A percentile compares a stretch with the other conserved stretches of the same genome.
phyloP scores from a whole-genome alignment of 1,140 invertebrate species.

The Euura saliciscinereae region DNA sequence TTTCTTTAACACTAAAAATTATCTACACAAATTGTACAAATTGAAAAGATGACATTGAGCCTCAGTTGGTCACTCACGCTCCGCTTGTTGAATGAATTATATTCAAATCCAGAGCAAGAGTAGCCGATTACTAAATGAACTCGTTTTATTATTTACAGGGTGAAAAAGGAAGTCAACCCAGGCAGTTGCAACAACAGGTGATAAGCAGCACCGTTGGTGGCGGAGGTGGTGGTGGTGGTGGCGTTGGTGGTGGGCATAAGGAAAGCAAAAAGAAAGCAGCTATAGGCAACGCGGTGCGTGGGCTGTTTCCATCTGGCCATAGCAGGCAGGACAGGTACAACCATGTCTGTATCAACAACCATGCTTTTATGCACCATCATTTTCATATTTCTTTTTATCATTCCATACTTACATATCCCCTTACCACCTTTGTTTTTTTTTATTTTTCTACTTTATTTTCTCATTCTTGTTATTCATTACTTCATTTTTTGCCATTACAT shows the following conservation, averaged over 20 bases:
- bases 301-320: slow-evolving; percentile 58
- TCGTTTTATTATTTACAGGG: slow-evolving; percentile 29
- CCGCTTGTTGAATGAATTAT: no score
- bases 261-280: slow-evolving; percentile 58
- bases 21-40: no score
- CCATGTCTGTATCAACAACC: slow-evolving; percentile 62
- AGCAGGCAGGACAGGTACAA: slow-evolving; percentile 62
- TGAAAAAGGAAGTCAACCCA: slow-evolving; percentile 37
- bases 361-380: slow-evolving; percentile 58
- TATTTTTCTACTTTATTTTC: slow-evolving; percentile 21
- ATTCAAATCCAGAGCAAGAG: no score
- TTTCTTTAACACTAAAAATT: no score
- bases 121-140: no score
- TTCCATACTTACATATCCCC: slow-evolving; percentile 26
- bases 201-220: slow-evolving; percentile 44
- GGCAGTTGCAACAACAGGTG: slow-evolving; percentile 49
- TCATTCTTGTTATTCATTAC: slow-evolving; percentile 9
- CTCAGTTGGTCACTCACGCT: no score
- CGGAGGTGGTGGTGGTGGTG: slow-evolving; percentile 48
- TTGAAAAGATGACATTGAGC: no score
- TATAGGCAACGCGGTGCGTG: slow-evolving; percentile 59
- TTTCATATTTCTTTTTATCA: slow-evolving; percentile 36
- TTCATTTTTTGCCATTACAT: background rate
- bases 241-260: slow-evolving; percentile 50
- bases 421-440: slow-evolving; percentile 20